Percentiles rank a stretch among this genome's conserved stretches.
Conservation (phyloP, 1,140 invertebrate species). For the Aphidius gifuensis region DNA sequence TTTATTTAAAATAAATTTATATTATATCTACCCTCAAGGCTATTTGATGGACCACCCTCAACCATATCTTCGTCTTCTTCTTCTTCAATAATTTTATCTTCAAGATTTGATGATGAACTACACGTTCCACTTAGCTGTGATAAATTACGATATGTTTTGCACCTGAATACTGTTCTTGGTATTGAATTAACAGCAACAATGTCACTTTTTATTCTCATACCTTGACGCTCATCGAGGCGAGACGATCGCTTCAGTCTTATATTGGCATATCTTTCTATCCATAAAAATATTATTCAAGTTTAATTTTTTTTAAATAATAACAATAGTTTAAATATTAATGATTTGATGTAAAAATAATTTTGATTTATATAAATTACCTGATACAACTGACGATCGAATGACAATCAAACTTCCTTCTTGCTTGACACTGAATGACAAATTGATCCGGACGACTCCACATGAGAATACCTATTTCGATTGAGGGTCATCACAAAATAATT, state of each 20-base stretch:
- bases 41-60: slow-evolving; percentile 16
- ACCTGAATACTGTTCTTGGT: slow-evolving; percentile 21
- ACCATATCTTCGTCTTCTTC: slow-evolving; percentile 27
- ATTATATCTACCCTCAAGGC: slow-evolving; percentile 17
- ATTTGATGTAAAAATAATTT: background rate
- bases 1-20: slow-evolving; percentile 2
- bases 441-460: slow-evolving; percentile 8
- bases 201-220: slow-evolving; percentile 26
- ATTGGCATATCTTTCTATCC: background rate
- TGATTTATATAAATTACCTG: slow-evolving; percentile 6
- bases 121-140: slow-evolving; percentile 14
- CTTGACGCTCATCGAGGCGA: slow-evolving; percentile 19
- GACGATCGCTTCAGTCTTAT: slow-evolving; percentile 17
- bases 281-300: background rate
- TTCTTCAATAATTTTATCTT: slow-evolving; percentile 25
- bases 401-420: slow-evolving; percentile 2
- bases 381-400: background rate
- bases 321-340: too few relatives aligned
- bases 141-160: slow-evolving; percentile 25
- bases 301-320: background rate
- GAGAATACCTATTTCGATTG: slow-evolving; percentile 20
- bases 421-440: slow-evolving; percentile 13
- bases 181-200: slow-evolving; percentile 14
- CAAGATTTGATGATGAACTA: slow-evolving; percentile 10
- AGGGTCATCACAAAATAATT: slow-evolving; percentile 15